Evolutionary conservation across 2,888 invertebrate species (phyloP).

Genomic region (Drosophila picticornis): DNA sequence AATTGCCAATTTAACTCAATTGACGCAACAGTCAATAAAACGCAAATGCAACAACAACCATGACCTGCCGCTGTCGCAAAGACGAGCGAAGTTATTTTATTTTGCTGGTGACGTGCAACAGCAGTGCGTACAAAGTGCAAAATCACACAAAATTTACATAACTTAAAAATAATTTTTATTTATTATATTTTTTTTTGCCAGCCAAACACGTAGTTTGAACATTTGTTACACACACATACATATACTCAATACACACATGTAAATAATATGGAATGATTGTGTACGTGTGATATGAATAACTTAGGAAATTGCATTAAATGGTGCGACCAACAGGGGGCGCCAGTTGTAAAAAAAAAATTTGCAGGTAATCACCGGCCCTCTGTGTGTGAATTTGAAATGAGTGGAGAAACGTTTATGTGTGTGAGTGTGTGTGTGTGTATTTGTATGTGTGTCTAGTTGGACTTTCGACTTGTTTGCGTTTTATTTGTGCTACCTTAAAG

Average conservation of each 20-base stretch:
- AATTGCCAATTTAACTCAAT: slow-evolving; percentile 79
- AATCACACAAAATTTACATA: slow-evolving; percentile 54
- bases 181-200: slow-evolving; percentile 17
- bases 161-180: slow-evolving; percentile 26
- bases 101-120: slow-evolving; percentile 31
- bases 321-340: slow-evolving; percentile 49
- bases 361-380: slow-evolving; percentile 32
- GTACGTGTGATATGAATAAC: slow-evolving; percentile 52
- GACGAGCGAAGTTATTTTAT: slow-evolving; percentile 32
- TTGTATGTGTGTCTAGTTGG: slow-evolving; percentile 51
- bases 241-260: slow-evolving; percentile 6
- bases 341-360: slow-evolving; percentile 3
- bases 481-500: slow-evolving; percentile 37
- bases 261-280: slow-evolving; percentile 1
- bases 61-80: slow-evolving; percentile 64
- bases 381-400: slow-evolving; percentile 11
- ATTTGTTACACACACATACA: slow-evolving; percentile 8
- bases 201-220: slow-evolving; percentile 41
- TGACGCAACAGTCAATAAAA: slow-evolving; percentile 59
- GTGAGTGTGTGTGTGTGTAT: slow-evolving; percentile 7
- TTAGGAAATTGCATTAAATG: slow-evolving; percentile 48
- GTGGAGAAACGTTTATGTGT: slow-evolving; percentile 31
- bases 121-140: slow-evolving; percentile 48
- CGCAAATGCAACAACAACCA: slow-evolving; percentile 42
- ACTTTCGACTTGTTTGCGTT: slow-evolving; percentile 78